Base-by-base conservation (phyloP, 2,797 vertebrate species). In the Darevskia nairensis region DNA sequence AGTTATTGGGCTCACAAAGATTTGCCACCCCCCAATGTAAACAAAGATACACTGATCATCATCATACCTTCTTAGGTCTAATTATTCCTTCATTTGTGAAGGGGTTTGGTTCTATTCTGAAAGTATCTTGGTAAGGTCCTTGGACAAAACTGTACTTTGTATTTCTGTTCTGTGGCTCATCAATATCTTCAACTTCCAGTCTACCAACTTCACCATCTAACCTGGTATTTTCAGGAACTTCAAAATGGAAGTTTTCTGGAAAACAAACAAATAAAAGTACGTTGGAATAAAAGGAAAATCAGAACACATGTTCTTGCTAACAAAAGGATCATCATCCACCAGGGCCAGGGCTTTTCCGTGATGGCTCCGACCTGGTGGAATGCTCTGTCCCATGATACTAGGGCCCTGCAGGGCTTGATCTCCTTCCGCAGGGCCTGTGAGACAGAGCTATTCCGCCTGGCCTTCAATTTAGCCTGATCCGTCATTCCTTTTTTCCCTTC, bases 91-190 rank as follows among this genome's bases (percentile, higher is more conserved):
- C 96, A 6, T 98, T 98, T 81, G 93, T 96, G 41, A 1, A 85
- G 25, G 94, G 90, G 87, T 95, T 97, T 10, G 93, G 94, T 66
- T 96, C 92, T 2, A 99, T 94, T 39, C 85, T 80, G 86, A 99
- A 99, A 80, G 97, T 90, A 13, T 96, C 92, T 46, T 84, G 91
- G 90, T 91, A 97, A 46, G 94, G 86, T 77, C 96, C 96, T 91
- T 93, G 93, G 79, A 91, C 89, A 82, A 99, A 95, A 77, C 66
- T 96, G 90, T 99, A 98, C 50, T 93, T 96, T 4, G 99, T 99
- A 32, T 97, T 94, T 94, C 99, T 98, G 89, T 99, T 98, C 90
- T 98, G 96, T n/a, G 97, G 95, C 94, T 98, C 96, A 10, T 99
- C 99, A 46, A 95, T 87, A 91, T 99, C 99, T 89, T 96, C 94